Conservation (phyloP, 2,888 invertebrate genomes). For the Germaria angustata region DNA sequence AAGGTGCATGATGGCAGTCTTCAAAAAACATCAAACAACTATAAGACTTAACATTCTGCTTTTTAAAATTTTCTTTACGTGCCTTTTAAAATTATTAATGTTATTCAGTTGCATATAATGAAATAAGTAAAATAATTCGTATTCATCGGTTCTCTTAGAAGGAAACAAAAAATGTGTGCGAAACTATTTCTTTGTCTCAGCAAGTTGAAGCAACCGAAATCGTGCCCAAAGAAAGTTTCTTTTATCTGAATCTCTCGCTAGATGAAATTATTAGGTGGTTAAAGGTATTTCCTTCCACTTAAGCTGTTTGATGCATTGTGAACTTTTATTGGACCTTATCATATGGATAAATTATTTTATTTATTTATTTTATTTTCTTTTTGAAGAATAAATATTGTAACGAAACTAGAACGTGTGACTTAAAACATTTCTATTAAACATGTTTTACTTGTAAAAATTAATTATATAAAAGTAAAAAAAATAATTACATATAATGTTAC, state of each 20-base stretch:
- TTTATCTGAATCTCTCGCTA: neutral
- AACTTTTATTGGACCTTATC: slow-evolving; percentile 58
- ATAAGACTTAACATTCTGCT: neutral
- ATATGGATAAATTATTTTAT: slow-evolving; percentile 31
- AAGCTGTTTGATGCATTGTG: slow-evolving; percentile 46
- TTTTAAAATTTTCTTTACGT: neutral
- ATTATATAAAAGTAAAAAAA: neutral
- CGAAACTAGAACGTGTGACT: slow-evolving; percentile 60
- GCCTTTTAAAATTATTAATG: slow-evolving; percentile 49
- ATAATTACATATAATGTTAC: no score
- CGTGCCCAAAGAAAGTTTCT: slow-evolving; percentile 62
- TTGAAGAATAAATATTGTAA: slow-evolving; percentile 27
- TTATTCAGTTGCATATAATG: slow-evolving; percentile 36
- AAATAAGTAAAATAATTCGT: slow-evolving; percentile 50
- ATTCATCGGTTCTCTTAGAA: slow-evolving; percentile 33
- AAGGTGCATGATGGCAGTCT: neutral
- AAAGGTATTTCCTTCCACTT: slow-evolving; percentile 21
- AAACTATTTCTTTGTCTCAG: slow-evolving; percentile 25
- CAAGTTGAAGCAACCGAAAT: slow-evolving; percentile 41
- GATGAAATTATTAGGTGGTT: slow-evolving; percentile 61
- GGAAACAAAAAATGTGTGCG: slow-evolving; percentile 38
- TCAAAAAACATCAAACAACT: neutral
- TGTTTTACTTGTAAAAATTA: neutral
- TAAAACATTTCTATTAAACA: slow-evolving; percentile 5
- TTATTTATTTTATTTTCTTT: slow-evolving; percentile 23